Evolutionary conservation across 2,888 invertebrate species (phyloP).

Genomic region (Perizoma flavofasciatum): DNA sequence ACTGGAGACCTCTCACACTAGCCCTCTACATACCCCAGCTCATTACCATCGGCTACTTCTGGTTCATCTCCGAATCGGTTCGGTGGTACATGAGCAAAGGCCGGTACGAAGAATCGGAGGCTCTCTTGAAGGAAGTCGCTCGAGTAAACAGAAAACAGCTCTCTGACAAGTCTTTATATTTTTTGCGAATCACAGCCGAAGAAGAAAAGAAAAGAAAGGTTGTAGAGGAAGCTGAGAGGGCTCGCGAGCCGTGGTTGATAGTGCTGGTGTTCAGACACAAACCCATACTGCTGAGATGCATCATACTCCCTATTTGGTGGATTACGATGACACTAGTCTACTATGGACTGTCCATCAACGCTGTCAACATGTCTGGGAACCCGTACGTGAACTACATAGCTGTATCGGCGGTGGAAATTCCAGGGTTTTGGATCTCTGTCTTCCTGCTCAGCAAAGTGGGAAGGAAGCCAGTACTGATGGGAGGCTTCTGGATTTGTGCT

Average conservation of each 20-base stretch:
- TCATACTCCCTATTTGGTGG: slow-evolving; percentile 81
- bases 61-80: slow-evolving; percentile 88
- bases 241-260: slow-evolving; percentile 60
- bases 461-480: slow-evolving; percentile 78
- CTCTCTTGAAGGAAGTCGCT: slow-evolving; percentile 85
- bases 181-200: slow-evolving; percentile 52
- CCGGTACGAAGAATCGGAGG: slow-evolving; percentile 85
- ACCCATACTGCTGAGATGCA: slow-evolving; percentile 51
- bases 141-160: slow-evolving; percentile 78
- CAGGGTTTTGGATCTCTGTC: slow-evolving; percentile 85
- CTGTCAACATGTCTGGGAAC: slow-evolving; percentile 85
- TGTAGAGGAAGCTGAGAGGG: slow-evolving; percentile 38
- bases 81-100: slow-evolving; percentile 90
- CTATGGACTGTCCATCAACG: slow-evolving; percentile 86
- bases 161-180: slow-evolving; percentile 60
- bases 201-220: slow-evolving; percentile 51
- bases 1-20: slow-evolving; percentile 87
- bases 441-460: slow-evolving; percentile 82
- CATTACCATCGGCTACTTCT: slow-evolving; percentile 86
- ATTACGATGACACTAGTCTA: slow-evolving; percentile 85
- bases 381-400: slow-evolving; percentile 85
- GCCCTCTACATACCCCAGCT: slow-evolving; percentile 88
- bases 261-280: slow-evolving; percentile 60
- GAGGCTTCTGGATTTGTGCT: slow-evolving; percentile 80
- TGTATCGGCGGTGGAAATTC: slow-evolving; percentile 86